Evolutionary conservation across 1,140 invertebrate species (phyloP), one percentile per base, ranked within the genome.

Genomic region (Hormaphis cornu): DNA sequence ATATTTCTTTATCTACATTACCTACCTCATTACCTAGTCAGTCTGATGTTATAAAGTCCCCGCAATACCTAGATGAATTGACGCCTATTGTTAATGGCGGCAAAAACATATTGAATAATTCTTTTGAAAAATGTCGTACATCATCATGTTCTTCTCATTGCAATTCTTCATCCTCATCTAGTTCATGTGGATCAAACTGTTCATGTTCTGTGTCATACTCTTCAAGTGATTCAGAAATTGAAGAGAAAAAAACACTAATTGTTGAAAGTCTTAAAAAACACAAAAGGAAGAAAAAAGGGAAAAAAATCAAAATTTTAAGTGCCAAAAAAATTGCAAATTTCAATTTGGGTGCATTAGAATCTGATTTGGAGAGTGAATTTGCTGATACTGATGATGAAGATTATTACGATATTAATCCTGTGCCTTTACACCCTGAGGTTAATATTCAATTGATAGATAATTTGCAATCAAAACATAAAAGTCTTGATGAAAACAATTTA

Each of bases 31-130:
- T n/a, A n/a, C n/a, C 66, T 26, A 70, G 66, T 48, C 66, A 71
- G 24, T 10, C 50, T 30, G 70, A 72, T 40, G 16, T 20, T 24
- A 10, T 22, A 26, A 40, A 76, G 78, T 37, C 76, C 77, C 71
- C 79, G 78, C 54, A 76, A 80, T 69, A 79, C 82, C 37, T 81
- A 85, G 74, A 82, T 85, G 72, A 85, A 87, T n/a, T 89, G 90
- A 48, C 7, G 35, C 9, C 58, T 46, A 28, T 28, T 44, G 24
- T 48, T 22, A 46, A 66, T 24, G 61, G 44, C 22, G 35, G 12
- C 50, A 44, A 66, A 26, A 46, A 66, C 10, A 16, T 22, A 30
- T 35, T 63, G 50, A 66, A 66, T 35, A 66, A 66, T 50, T 50
- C 61, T 24, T 50, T 66, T 3, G 50, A 66, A 3, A 48, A 35